Conservation (phyloP, 1,140 invertebrate species). For the Sycophila sp. region DNA sequence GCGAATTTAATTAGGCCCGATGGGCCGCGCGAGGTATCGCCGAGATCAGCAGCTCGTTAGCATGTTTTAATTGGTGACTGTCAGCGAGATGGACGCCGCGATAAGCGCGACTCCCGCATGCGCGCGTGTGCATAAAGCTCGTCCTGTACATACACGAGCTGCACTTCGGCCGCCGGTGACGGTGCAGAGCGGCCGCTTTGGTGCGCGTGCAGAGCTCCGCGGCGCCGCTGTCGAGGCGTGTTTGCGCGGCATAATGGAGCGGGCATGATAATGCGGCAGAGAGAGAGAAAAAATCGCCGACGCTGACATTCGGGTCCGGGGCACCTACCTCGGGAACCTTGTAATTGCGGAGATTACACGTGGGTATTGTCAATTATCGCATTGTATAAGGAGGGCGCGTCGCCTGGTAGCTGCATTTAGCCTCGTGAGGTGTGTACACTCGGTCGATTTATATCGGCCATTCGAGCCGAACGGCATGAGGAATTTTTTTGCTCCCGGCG, state of each 20-base stretch:
- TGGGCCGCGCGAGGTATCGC: conserved; percentile 45
- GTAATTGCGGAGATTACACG: conserved; percentile 35
- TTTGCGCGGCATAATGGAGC: conserved; percentile 5
- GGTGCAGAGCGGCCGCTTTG: no score
- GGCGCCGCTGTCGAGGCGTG: not conserved
- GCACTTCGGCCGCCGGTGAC: no score
- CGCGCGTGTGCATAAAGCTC: not conserved
- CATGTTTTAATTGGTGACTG: conserved; percentile 66
- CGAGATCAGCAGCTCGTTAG: conserved; percentile 66
- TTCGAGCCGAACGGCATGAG: not conserved
- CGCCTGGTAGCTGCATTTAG: not conserved
- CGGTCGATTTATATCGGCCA: not conserved
- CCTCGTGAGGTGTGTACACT: not conserved
- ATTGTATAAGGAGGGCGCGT: conserved; percentile 1
- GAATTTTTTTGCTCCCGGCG: not conserved
- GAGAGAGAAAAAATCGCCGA: not conserved
- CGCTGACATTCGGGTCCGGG: not conserved
- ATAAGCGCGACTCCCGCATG: conserved; percentile 14
- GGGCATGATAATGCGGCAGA: conserved; percentile 24
- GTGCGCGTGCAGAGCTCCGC: not conserved
- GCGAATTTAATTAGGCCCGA: conserved; percentile 47
- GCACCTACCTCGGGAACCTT: conserved; percentile 25
- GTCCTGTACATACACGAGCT: not conserved
- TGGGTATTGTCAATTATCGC: conserved; percentile 36
- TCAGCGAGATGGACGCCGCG: conserved; percentile 56